phyloP scores from a whole-genome alignment of 2,113 vertebrate genomes.

The Apaloderma vittatum region DNA sequence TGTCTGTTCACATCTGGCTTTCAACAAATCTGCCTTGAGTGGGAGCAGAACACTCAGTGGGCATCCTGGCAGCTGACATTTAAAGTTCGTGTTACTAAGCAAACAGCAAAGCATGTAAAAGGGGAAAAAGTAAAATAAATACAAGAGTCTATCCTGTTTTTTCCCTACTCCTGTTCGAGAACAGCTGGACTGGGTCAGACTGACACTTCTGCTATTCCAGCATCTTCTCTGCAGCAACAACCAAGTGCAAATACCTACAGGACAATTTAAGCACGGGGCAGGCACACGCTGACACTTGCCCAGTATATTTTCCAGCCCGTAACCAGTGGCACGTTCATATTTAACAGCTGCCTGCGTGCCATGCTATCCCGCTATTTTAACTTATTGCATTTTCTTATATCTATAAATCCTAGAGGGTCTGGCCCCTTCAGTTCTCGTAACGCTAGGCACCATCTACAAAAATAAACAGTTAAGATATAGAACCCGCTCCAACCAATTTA shows the following conservation, averaged over 20 bases:
- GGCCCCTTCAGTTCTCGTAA: neutral
- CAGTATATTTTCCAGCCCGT: neutral
- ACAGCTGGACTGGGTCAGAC: neutral
- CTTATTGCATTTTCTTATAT: neutral
- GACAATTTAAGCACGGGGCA: neutral
- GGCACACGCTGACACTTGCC: neutral
- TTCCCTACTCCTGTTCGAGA: neutral
- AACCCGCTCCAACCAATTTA: neutral
- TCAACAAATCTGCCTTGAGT: neutral
- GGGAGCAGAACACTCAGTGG: neutral
- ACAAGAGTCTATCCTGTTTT: neutral
- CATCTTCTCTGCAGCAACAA: neutral
- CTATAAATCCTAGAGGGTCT: neutral
- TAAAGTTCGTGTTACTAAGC: neutral
- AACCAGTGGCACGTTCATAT: accelerated
- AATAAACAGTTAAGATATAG: accelerated
- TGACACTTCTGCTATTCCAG: neutral
- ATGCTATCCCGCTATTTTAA: accelerated
- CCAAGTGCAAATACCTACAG: neutral
- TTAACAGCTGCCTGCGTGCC: neutral
- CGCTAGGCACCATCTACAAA: accelerated
- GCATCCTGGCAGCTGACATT: slow-evolving; percentile 2
- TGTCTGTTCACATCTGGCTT: neutral
- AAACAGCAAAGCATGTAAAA: neutral
- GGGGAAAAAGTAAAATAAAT: neutral